A percentile compares a stretch with the other conserved stretches of the same genome.
These are phyloP conservation scores for Siniperca undulata DNA, from an alignment of 2,797 vertebrate genomes.

Conservation along the genomic window DNA sequence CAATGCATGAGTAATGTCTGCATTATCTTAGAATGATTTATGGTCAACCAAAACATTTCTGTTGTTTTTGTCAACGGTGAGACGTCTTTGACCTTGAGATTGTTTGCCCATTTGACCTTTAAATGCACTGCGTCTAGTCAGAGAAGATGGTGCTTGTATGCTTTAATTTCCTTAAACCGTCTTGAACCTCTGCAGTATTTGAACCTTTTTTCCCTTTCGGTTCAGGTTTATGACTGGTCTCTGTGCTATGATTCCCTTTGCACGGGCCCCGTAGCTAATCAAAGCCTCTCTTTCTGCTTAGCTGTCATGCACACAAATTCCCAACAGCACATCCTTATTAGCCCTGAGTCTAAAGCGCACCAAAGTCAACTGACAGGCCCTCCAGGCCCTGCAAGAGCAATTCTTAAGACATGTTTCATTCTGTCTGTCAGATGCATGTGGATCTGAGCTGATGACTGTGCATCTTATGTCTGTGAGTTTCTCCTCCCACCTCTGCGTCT, in stretches of 20 bases:
- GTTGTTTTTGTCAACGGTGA: background rate
- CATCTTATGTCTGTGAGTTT: slow-evolving; percentile 56
- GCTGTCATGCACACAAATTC: slow-evolving; percentile 77
- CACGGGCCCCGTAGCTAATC: slow-evolving; percentile 69
- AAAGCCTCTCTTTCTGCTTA: slow-evolving; percentile 70
- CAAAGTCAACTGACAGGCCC: slow-evolving; percentile 73
- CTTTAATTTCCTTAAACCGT: slow-evolving; percentile 45
- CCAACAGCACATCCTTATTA: slow-evolving; percentile 81
- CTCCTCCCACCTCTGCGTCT: slow-evolving; percentile 53
- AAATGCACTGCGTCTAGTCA: slow-evolving; percentile 16
- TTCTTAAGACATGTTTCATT: slow-evolving; percentile 69
- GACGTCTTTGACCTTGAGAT: slow-evolving; percentile 17
- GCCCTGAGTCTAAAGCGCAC: slow-evolving; percentile 75
- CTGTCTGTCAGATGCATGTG: slow-evolving; percentile 57
- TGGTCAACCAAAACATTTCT: background rate
- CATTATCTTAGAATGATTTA: slow-evolving; percentile 19
- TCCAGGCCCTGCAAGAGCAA: slow-evolving; percentile 56
- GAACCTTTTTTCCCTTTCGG: slow-evolving; percentile 29
- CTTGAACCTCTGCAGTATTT: slow-evolving; percentile 28
- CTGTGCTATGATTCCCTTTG: slow-evolving; percentile 59
- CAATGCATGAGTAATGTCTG: slow-evolving; percentile 1
- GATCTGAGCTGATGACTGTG: slow-evolving; percentile 64
- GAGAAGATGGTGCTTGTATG: background rate
- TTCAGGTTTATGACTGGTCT: slow-evolving; percentile 58
- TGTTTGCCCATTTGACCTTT: slow-evolving; percentile 37